Evolutionary conservation across 2,888 invertebrate genomes (phyloP).

Genomic region (Drosophila nigritarsus): DNA sequence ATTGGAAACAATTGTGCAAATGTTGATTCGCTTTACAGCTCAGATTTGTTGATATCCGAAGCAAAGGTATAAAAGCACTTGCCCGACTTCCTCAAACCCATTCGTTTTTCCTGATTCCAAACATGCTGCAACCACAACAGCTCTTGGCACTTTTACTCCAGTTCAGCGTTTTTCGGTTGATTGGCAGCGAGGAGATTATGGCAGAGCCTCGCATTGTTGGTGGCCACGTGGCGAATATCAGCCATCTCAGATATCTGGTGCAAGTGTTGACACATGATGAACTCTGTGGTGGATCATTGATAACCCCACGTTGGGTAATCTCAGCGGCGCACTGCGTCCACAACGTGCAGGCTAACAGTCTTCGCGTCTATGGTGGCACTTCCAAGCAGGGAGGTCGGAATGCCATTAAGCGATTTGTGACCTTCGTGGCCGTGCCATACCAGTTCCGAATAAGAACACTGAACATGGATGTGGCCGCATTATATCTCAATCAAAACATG

Average conservation of each 20-base stretch:
- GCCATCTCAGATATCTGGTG: slow-evolving; percentile 63
- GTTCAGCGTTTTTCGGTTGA: slow-evolving; percentile 2
- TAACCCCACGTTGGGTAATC: slow-evolving; percentile 67
- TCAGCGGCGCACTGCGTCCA: slow-evolving; percentile 74
- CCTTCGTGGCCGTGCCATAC: slow-evolving; percentile 42
- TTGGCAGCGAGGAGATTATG: slow-evolving; percentile 7
- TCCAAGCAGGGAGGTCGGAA: slow-evolving; percentile 42
- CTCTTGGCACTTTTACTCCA: slow-evolving; percentile 15
- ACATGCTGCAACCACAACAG: slow-evolving; percentile 37
- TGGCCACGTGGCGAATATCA: slow-evolving; percentile 48
- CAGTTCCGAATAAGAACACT: slow-evolving; percentile 61
- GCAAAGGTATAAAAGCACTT: slow-evolving; percentile 52
- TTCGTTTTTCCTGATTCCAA: slow-evolving; percentile 20
- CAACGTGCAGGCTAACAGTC: slow-evolving; percentile 17
- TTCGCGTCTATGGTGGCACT: slow-evolving; percentile 62
- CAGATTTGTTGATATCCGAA: slow-evolving; percentile 47
- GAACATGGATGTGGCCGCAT: slow-evolving; percentile 71
- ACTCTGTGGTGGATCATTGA: slow-evolving; percentile 62
- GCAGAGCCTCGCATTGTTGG: slow-evolving; percentile 64
- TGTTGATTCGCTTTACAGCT: slow-evolving; percentile 33
- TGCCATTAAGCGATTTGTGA: slow-evolving; percentile 38
- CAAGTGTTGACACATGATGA: slow-evolving; percentile 43
- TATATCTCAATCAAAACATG: slow-evolving; percentile 58
- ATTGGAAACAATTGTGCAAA: slow-evolving; percentile 65
- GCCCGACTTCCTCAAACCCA: neutral